Evolutionary conservation across 2,113 vertebrate species (phyloP), one percentile per base, ranked within the genome.

Genomic region (Otus sunia): DNA sequence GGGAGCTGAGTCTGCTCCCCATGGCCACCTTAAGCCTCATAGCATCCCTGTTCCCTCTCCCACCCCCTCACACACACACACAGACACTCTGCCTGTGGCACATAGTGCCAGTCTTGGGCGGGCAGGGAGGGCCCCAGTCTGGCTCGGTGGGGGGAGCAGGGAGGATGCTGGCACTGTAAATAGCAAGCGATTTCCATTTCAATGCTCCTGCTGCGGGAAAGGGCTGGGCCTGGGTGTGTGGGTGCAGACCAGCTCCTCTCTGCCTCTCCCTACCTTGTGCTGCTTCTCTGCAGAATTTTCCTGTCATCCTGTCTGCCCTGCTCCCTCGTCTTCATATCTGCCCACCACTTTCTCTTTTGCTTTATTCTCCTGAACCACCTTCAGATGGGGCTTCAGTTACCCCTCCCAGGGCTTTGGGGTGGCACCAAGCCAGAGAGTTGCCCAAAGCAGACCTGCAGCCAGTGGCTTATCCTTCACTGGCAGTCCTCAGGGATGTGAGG

Each of bases 121-220:
- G 47, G 20, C 43, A 73, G 43, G 22, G 53, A 66, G 58, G 18
- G 45, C 32, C 56, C 27, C 34, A 60, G 43, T 36, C 56, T 81
- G 52, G 43, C 56, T 86, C 29, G 3, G 3, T 34, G 37, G 15
- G 32, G 29, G 52, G 47, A 85, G 41, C 41, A 45, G 80, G 56
- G 62, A 89, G 52, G 74, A 71, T 91, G 37, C 17, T 92, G 66
- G 82, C 41, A 13, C 82, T 69, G n/a, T 11, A 93, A 90, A 89
- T 86, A 96, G 85, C 78, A 95, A 94, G 16, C 43, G 1, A 74
- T 96, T 96, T 96, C 64, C 79, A 88, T 86, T 81, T 86, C 90
- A 64, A 4, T 93, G 90, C 11, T 80, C 30, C 77, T 83, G 72
- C 71, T 75, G 47, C 20, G 0, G 64, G 47, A 22, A 86, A 60